Percentiles rank a stretch among this genome's conserved stretches.
Conservation (phyloP, 2,888 invertebrate genomes). For the Andrena minutula region DNA sequence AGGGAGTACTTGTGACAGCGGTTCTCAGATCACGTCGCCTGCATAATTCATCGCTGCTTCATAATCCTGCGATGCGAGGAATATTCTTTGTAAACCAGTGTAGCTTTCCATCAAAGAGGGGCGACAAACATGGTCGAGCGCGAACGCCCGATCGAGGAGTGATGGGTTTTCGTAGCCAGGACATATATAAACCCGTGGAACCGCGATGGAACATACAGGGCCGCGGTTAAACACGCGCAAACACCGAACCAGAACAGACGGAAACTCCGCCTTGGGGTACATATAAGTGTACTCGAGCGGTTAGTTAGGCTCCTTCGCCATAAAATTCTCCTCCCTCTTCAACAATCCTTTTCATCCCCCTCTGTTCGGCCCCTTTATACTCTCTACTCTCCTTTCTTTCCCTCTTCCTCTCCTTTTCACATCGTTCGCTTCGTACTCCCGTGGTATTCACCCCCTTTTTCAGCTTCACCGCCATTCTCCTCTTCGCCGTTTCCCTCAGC, state of each 20-base stretch:
- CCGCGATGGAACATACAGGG: conserved; percentile 25
- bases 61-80: conserved; percentile 1
- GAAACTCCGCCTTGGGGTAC: conserved; percentile 29
- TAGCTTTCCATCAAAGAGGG: too few species aligned
- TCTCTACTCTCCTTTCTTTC: conserved; percentile 18
- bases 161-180: background rate
- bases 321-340: conserved; percentile 58
- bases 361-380: conserved; percentile 47
- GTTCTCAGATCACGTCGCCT: conserved; percentile 47
- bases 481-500: conserved; percentile 45
- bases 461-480: conserved; percentile 24
- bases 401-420: conserved; percentile 21
- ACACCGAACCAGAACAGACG: conserved; percentile 24
- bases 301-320: conserved; percentile 60
- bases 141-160: background rate
- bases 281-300: conserved; percentile 48
- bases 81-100: background rate
- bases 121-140: conserved; percentile 22
- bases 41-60: conserved; percentile 47
- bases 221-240: conserved; percentile 36
- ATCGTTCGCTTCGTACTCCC: conserved; percentile 18
- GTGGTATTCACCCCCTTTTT: conserved; percentile 26
- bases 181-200: background rate
- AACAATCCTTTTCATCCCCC: conserved; percentile 52
- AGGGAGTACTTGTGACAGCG: conserved; percentile 42